Base-by-base conservation (phyloP, 2,113 vertebrate genomes). In the Hippoglossus stenolepis region DNA sequence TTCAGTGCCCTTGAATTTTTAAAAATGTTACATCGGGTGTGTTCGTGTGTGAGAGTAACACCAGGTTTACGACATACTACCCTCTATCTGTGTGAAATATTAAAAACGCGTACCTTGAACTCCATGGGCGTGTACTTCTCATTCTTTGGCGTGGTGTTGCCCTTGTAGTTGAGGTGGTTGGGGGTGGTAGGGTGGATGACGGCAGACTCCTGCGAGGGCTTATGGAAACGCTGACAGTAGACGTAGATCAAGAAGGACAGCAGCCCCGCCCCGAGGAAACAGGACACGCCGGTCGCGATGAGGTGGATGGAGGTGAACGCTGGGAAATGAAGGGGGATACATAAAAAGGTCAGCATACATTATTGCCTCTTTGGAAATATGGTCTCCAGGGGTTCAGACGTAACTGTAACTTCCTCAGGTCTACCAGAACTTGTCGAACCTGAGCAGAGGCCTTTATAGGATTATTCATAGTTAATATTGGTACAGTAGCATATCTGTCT, bases 121-220 rank as follows among this genome's bases (percentile, higher is more conserved):
- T 99, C 98, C 98, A 99, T 99, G 68, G 97, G 97, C 24, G 97
- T 98, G 94, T 99, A 99, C 89, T 98, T 99, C 93, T 99, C 98
- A 0, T 99, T 99, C 95, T 99, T 99, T 91, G 97, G 96, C 10
- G 97, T 98, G 84, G 96, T 96, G 91, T 96, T 98, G 75, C 97
- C 96, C 91, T 99, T 99, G 94, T 98, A 99, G 92, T 97, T 97
- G 79, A 99, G 96, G 87, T 99, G 97, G 94, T 99, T 99, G 23
- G 97, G 98, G 60, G 98, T 99, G 87, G 97, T 96, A 5, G 97
- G 97, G 86, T 99, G 98, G 78, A 99, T 97, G 62, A 98, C 95
- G 0, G 97, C 97, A 0, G 97, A 99, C 91, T 99, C 97, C 91
- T 98, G 97, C 31, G 97, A 97, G 45, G 97, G 97, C 79, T 96